Evolutionary conservation across 2,888 invertebrate genomes (phyloP).

Genomic region (Drosophila algonquin): DNA sequence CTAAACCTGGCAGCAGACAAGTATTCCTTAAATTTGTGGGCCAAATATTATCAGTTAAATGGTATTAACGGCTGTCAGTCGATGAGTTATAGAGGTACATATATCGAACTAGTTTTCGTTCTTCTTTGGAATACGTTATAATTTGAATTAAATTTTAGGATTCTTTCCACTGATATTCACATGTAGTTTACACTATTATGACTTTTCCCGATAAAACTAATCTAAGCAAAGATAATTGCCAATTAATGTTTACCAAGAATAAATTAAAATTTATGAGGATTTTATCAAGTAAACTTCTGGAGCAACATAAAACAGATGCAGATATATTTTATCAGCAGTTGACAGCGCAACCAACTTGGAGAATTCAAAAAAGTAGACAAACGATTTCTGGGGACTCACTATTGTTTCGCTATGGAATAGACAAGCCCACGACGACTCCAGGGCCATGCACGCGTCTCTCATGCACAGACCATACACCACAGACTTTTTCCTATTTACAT

Average conservation of each 20-base stretch:
- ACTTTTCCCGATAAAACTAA: no score
- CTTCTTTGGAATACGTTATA: not conserved
- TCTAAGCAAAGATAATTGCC: no score
- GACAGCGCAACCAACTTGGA: not conserved
- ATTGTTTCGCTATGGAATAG: not conserved
- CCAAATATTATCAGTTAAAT: not conserved
- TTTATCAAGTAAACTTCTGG: no score
- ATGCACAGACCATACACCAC: slow-evolving; percentile 1
- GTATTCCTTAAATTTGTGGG: no score
- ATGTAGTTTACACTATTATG: no score
- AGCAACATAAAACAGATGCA: no score
- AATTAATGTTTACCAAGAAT: no score
- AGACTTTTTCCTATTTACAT: slow-evolving; percentile 37
- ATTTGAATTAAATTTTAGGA: not conserved
- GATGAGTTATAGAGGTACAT: not conserved
- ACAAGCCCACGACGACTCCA: not conserved
- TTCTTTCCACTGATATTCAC: no score
- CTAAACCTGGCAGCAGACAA: no score
- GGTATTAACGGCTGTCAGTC: not conserved
- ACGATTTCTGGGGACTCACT: not conserved
- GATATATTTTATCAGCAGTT: no score
- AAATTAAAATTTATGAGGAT: no score
- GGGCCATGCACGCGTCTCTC: slow-evolving; percentile 3
- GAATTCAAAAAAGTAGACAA: not conserved
- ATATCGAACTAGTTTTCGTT: not conserved